Percentiles rank a stretch among this genome's conserved stretches.
Conservation (phyloP, 1,140 invertebrate genomes). For the Drosophila ercepeae region DNA sequence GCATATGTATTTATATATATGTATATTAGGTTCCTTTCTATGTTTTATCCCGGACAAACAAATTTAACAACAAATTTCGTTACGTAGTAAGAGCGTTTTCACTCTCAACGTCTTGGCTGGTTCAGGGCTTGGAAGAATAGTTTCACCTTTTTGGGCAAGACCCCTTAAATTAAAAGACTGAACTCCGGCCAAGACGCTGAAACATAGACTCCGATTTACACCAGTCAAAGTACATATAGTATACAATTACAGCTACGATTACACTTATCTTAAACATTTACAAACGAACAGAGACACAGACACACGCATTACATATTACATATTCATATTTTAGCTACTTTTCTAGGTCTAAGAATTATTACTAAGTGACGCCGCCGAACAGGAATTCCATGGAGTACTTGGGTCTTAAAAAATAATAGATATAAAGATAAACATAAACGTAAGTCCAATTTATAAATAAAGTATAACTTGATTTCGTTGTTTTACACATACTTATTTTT, state of each 20-base stretch:
- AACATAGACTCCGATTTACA: conserved; percentile 12
- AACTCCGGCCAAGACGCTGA: conserved; percentile 18
- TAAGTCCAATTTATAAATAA: no score
- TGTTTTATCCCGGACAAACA: conserved; percentile 22
- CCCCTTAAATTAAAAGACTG: conserved; percentile 14
- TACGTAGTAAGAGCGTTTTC: conserved; percentile 26
- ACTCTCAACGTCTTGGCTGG: conserved; percentile 23
- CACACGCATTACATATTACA: conserved; percentile 58
- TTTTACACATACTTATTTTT: not conserved
- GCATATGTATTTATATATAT: conserved; percentile 28
- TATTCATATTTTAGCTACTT: conserved; percentile 52
- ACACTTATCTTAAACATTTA: conserved; percentile 74
- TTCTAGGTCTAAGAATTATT: conserved; percentile 57
- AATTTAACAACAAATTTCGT: conserved; percentile 61
- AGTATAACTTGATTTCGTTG: not conserved
- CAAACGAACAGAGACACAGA: conserved; percentile 65
- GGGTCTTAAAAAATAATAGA: not conserved
- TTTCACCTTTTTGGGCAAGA: conserved; percentile 28
- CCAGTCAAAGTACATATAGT: conserved; percentile 28
- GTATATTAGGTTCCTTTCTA: not conserved
- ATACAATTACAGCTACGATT: conserved; percentile 57
- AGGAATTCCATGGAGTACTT: conserved; percentile 13
- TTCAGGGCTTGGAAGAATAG: conserved; percentile 30
- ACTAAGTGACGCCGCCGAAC: conserved; percentile 45
- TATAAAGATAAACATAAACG: no score